Evolutionary conservation across 2,113 vertebrate species (phyloP).

Genomic region (Silurus glanis): DNA sequence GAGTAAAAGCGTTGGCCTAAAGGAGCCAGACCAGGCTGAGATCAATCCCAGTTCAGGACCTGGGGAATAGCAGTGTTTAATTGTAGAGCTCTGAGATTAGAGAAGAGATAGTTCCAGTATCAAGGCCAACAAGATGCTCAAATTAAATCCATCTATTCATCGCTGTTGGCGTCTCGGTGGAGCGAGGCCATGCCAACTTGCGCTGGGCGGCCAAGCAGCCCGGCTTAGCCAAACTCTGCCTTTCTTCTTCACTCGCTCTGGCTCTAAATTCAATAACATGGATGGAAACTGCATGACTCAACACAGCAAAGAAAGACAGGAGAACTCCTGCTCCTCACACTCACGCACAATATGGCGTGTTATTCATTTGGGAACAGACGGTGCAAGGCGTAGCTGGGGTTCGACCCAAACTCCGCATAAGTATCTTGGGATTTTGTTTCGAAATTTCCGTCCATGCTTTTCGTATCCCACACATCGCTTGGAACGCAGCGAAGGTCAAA

Average conservation of each 20-base stretch:
- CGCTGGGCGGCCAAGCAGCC: neutral
- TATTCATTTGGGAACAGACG: slow-evolving; percentile 15
- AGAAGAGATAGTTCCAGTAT: slow-evolving; percentile 31
- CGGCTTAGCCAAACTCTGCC: slow-evolving; percentile 4
- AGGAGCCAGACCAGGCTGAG: neutral
- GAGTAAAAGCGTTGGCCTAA: neutral
- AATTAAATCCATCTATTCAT: slow-evolving; percentile 28
- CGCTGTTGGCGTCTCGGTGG: neutral
- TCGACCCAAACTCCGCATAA: neutral
- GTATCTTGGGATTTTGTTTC: neutral
- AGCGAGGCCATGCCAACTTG: slow-evolving; percentile 1
- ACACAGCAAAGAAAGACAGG: slow-evolving; percentile 13
- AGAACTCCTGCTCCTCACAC: neutral
- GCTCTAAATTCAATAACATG: slow-evolving; percentile 8
- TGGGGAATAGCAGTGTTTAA: slow-evolving; percentile 19
- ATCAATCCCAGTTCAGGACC: slow-evolving; percentile 16
- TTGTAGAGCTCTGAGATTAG: slow-evolving; percentile 23
- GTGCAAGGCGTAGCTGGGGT: neutral
- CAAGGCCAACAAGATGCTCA: neutral
- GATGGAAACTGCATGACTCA: slow-evolving; percentile 21
- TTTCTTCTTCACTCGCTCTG: slow-evolving; percentile 11
- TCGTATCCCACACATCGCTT: neutral
- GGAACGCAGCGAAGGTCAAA: neutral
- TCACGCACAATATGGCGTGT: slow-evolving; percentile 3
- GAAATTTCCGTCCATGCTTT: neutral